Conservation (phyloP, 2,113 vertebrate species). For the Elanus axillaris region DNA sequence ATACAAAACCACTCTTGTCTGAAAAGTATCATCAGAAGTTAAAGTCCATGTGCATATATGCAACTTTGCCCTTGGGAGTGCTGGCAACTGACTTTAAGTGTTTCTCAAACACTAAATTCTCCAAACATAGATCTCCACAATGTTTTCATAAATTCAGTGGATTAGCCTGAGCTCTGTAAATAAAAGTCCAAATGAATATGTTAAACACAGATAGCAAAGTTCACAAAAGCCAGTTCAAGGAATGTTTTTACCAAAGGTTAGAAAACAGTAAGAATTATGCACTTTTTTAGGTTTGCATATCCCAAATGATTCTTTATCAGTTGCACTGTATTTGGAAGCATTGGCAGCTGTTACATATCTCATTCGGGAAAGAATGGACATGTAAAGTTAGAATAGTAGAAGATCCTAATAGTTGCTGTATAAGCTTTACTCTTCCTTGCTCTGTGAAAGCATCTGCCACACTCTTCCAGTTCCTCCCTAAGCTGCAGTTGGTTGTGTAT, state of each 20-base stretch:
- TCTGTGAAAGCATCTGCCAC: not conserved
- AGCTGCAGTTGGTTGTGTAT: not conserved
- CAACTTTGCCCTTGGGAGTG: not conserved
- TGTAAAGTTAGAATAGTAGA: not conserved
- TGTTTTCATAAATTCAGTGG: not conserved
- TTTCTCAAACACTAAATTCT: not conserved
- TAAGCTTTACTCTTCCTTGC: not conserved
- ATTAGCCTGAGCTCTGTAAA: not conserved
- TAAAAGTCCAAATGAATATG: not conserved
- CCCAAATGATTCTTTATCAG: not conserved
- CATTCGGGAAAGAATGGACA: not conserved
- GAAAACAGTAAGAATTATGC: not conserved
- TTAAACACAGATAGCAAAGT: not conserved
- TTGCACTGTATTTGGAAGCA: not conserved
- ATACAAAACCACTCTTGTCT: not conserved
- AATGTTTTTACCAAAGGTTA: not conserved
- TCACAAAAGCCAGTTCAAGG: not conserved
- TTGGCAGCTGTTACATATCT: not conserved
- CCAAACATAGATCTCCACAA: not conserved
- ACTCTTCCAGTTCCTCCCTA: not conserved
- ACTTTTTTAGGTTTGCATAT: not conserved
- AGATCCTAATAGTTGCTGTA: not conserved
- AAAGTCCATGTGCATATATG: not conserved
- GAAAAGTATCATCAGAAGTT: not conserved
- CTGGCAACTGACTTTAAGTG: not conserved